Percentiles rank a stretch among this genome's conserved stretches.
Evolutionary conservation across 2,113 vertebrate species (phyloP).

Genomic region (Chloropsis hardwickii): DNA sequence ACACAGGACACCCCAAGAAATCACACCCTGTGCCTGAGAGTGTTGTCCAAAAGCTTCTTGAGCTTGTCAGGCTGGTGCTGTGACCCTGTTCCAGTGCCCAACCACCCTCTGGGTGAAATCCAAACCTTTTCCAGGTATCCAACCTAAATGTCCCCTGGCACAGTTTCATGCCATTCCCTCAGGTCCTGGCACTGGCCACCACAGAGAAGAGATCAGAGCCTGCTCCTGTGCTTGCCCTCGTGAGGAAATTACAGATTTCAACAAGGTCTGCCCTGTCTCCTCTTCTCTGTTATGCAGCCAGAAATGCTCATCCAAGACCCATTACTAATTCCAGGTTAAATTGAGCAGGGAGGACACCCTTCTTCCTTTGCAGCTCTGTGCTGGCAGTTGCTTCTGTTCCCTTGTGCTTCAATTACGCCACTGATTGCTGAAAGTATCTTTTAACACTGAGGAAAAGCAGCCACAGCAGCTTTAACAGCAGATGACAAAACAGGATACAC

Average conservation of each 20-base stretch:
- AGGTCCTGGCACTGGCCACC: background rate
- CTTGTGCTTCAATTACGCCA: background rate
- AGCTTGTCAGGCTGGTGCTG: background rate
- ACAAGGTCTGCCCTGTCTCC: background rate
- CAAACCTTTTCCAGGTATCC: background rate
- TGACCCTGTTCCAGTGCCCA: background rate
- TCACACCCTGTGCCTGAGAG: rapidly evolving
- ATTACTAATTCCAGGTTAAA: background rate
- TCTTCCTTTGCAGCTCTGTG: background rate
- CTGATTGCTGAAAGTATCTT: background rate
- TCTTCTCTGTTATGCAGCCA: background rate
- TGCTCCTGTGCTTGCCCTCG: rapidly evolving
- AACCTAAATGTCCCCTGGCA: background rate
- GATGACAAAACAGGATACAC: background rate
- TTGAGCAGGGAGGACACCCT: background rate
- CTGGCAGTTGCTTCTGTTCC: background rate
- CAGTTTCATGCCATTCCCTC: rapidly evolving
- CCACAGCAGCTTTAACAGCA: background rate
- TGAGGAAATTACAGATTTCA: background rate
- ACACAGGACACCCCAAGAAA: background rate
- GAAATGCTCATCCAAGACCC: background rate
- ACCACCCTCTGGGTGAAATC: rapidly evolving
- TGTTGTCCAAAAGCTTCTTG: rapidly evolving
- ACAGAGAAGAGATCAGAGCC: background rate
- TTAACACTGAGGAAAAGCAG: background rate